phyloP scores from a whole-genome alignment of 2,888 invertebrate genomes.

The Calliphora vomitoria region DNA sequence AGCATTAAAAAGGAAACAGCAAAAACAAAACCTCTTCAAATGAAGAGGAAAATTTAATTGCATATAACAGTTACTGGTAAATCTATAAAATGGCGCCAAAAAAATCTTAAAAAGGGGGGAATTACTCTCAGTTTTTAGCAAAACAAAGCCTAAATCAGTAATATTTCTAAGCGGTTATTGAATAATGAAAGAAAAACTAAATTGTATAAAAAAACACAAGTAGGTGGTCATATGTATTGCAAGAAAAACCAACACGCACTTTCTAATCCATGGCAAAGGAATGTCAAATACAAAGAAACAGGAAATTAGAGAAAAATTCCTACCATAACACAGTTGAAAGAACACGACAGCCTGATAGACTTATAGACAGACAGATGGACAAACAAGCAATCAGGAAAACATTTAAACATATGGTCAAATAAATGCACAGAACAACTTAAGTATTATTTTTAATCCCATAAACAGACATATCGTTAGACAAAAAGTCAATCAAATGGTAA shows the following conservation, averaged over 20 bases:
- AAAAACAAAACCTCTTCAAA: conserved; percentile 6
- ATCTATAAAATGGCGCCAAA: background rate
- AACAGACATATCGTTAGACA: conserved; percentile 10
- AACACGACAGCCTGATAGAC: conserved; percentile 24
- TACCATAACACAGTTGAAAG: conserved; percentile 39
- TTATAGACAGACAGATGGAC: conserved; percentile 4
- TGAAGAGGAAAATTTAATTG: conserved; percentile 46
- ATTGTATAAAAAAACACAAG: background rate
- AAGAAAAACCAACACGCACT: background rate
- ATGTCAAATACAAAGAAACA: conserved; percentile 12
- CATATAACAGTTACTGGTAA: background rate
- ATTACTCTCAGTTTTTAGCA: background rate
- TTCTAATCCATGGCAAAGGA: background rate
- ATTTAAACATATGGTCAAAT: conserved; percentile 11
- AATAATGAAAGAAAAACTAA: background rate
- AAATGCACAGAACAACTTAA: background rate
- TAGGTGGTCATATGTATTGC: background rate
- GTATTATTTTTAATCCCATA: conserved; percentile 17
- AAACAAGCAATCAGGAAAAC: conserved; percentile 1
- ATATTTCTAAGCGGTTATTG: background rate
- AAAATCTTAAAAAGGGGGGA: background rate
- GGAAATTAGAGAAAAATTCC: background rate
- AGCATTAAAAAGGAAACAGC: background rate
- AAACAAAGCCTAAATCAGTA: too few relatives aligned
- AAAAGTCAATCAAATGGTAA: conserved; percentile 27